Conservation (phyloP, 2,888 invertebrate genomes). For the Carcina quercana region DNA sequence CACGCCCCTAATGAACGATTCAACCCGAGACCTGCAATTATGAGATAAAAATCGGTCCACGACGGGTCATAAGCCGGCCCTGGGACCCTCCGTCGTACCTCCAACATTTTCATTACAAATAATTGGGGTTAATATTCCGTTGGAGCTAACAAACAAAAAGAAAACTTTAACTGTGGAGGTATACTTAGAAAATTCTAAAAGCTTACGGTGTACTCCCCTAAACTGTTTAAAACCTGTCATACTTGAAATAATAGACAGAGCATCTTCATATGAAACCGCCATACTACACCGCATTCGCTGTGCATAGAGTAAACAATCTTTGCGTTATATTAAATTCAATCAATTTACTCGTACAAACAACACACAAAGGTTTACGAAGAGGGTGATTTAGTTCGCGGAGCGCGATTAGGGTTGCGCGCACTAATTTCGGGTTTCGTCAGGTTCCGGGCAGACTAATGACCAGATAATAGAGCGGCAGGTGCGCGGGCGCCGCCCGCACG, state of each 20-base stretch:
- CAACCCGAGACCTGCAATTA: conserved; percentile 59
- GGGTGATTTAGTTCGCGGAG: conserved; percentile 4
- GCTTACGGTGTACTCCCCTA: too few species aligned
- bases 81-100: conserved; percentile 9
- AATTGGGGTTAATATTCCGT: conserved; percentile 8
- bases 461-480: conserved; percentile 62
- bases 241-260: too few species aligned
- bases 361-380: too few species aligned
- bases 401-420: conserved; percentile 22
- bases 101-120: conserved; percentile 13
- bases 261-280: too few species aligned
- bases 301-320: too few species aligned
- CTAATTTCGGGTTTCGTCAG: conserved; percentile 41
- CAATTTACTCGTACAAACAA: too few species aligned
- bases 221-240: too few species aligned
- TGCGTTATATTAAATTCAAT: too few species aligned
- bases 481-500: conserved; percentile 44
- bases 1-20: conserved; percentile 59
- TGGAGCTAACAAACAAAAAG: too few species aligned
- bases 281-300: too few species aligned
- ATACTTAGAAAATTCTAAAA: too few species aligned
- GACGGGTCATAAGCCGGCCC: conserved; percentile 27
- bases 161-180: too few species aligned
- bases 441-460: conserved; percentile 51
- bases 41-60: conserved; percentile 56